Evolutionary conservation across 2,888 invertebrate species (phyloP).

Genomic region (Melanotus villosus): DNA sequence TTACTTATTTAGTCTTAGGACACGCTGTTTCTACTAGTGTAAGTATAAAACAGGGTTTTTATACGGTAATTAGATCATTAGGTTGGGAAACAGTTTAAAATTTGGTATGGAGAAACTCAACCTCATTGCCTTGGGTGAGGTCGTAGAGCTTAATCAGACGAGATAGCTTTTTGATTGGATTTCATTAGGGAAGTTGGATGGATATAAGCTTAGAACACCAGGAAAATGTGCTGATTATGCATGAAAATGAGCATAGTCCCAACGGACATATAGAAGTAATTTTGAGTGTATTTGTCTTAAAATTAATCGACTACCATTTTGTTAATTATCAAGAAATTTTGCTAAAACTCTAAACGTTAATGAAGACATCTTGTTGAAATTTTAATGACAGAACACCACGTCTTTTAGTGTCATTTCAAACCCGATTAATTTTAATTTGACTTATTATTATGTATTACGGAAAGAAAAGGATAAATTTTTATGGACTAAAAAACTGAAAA

Average conservation of each 20-base stretch:
- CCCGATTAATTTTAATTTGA: no score
- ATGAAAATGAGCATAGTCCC: neutral
- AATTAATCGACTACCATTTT: no score
- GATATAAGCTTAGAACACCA: neutral
- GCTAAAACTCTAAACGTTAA: no score
- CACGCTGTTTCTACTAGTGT: conserved; percentile 44
- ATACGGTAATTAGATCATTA: neutral
- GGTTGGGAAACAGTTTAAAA: neutral
- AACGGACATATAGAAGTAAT: neutral
- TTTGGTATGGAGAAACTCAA: neutral
- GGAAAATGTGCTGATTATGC: neutral
- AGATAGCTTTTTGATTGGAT: conserved; percentile 19
- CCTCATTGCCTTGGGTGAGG: neutral
- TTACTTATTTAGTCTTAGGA: conserved; percentile 48
- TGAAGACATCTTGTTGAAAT: no score
- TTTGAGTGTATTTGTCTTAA: no score
- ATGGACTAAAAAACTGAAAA: no score
- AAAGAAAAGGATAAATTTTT: no score
- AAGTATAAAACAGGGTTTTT: conserved; percentile 30
- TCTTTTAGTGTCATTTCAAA: no score
- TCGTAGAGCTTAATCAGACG: neutral
- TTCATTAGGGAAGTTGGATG: conserved; percentile 1
- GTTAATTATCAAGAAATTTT: no score
- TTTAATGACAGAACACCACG: no score
- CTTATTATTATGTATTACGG: no score